phyloP scores from a whole-genome alignment of 2,888 invertebrate species.

The Alcis repandata region DNA sequence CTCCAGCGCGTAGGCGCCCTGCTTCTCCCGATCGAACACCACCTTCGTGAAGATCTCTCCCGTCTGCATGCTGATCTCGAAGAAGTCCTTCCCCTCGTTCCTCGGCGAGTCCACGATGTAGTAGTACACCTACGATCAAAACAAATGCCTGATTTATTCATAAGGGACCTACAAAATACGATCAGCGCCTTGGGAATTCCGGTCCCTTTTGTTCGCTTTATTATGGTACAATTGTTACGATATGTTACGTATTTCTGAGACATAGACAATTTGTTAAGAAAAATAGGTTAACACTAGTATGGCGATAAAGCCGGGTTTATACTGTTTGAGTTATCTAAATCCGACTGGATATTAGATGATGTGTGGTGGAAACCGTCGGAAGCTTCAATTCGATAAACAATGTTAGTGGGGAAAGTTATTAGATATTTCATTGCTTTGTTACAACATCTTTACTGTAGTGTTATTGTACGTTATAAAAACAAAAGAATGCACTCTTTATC shows the following conservation, averaged over 20 bases:
- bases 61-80: slow-evolving; percentile 97
- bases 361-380: slow-evolving; percentile 35
- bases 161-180: slow-evolving; percentile 54
- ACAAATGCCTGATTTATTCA: slow-evolving; percentile 59
- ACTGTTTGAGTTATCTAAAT: slow-evolving; percentile 37
- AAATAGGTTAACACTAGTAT: slow-evolving; percentile 45
- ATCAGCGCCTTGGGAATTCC: slow-evolving; percentile 56
- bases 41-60: slow-evolving; percentile 98
- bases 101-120: slow-evolving; percentile 96
- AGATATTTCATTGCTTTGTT: neutral
- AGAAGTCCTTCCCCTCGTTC: slow-evolving; percentile 97
- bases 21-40: slow-evolving; percentile 99
- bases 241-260: slow-evolving; percentile 45
- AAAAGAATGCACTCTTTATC: neutral
- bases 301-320: slow-evolving; percentile 40
- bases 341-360: slow-evolving; percentile 38
- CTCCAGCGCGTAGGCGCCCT: slow-evolving; percentile 98
- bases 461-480: neutral
- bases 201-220: slow-evolving; percentile 56
- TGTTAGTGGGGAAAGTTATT: slow-evolving; percentile 9
- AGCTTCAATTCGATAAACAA: slow-evolving; percentile 34
- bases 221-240: slow-evolving; percentile 48
- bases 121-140: slow-evolving; percentile 92
- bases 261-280: slow-evolving; percentile 45
- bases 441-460: neutral